phyloP scores from a whole-genome alignment of 2,113 vertebrate species.

The Panthera tigris region DNA sequence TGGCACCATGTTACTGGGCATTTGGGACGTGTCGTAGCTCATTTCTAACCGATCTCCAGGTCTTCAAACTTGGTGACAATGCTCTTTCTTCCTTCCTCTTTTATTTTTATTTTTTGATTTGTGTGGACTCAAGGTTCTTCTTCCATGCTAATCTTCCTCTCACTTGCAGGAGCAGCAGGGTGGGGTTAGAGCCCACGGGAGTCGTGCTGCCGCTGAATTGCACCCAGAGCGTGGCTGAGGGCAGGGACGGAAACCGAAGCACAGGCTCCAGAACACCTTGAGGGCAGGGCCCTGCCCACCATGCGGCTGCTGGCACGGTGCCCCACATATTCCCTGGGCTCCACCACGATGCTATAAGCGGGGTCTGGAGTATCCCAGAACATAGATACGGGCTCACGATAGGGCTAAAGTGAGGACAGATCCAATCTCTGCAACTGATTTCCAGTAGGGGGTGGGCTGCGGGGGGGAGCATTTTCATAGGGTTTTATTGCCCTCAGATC shows the following conservation, averaged over 20 bases:
- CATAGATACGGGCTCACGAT: neutral
- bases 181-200: neutral
- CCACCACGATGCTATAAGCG: neutral
- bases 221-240: neutral
- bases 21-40: neutral
- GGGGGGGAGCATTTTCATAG: neutral
- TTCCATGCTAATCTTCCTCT: too few relatives aligned
- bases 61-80: neutral
- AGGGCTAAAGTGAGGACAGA: neutral
- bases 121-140: neutral
- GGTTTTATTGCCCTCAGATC: neutral
- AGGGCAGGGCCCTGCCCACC: rapidly evolving
- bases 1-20: neutral
- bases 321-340: neutral
- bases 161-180: neutral
- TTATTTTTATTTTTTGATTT: neutral
- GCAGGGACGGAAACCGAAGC: neutral
- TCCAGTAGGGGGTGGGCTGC: neutral
- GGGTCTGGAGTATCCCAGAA: neutral
- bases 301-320: too few relatives aligned
- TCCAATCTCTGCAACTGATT: neutral
- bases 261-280: rapidly evolving
- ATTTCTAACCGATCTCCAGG: neutral
- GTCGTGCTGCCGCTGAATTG: neutral
- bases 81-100: neutral